Percentiles rank a stretch among this genome's conserved stretches.
Conservation (phyloP, 2,888 invertebrate genomes). For the Plebejus anna region DNA sequence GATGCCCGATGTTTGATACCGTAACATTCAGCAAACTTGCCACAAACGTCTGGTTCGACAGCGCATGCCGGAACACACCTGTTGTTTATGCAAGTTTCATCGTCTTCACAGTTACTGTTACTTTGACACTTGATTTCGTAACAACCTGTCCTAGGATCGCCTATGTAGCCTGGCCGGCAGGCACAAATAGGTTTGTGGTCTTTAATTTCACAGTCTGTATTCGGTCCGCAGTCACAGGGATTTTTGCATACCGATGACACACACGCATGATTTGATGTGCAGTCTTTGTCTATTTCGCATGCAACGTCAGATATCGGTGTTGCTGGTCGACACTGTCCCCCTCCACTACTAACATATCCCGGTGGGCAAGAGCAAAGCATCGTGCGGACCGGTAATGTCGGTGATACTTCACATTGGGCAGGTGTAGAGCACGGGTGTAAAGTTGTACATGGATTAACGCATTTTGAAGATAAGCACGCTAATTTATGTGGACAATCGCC, state of each 20-base stretch:
- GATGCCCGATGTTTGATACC: conserved; percentile 89
- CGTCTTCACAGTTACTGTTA: conserved; percentile 88
- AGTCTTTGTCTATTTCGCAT: conserved; percentile 88
- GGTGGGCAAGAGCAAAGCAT: conserved; percentile 95
- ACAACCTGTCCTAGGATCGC: conserved; percentile 91
- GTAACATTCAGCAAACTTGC: conserved; percentile 87
- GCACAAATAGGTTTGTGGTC: conserved; percentile 94
- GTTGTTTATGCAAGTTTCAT: conserved; percentile 90
- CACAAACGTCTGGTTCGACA: conserved; percentile 85
- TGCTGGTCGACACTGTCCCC: conserved; percentile 89
- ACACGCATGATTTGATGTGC: conserved; percentile 88
- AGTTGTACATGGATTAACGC: conserved; percentile 89
- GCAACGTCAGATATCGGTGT: conserved; percentile 81
- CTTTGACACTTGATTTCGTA: conserved; percentile 85
- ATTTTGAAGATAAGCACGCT: conserved; percentile 90
- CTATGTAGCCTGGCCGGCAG: conserved; percentile 90
- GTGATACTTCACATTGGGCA: conserved; percentile 89
- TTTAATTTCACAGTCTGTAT: conserved; percentile 90
- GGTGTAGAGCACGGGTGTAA: conserved; percentile 90
- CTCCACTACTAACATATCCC: conserved; percentile 92
- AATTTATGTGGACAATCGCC: conserved; percentile 88
- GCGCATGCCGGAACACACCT: conserved; percentile 91
- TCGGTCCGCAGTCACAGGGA: conserved; percentile 92
- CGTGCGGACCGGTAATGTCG: conserved; percentile 90
- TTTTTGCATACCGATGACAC: conserved; percentile 88